A percentile compares a stretch with the other conserved stretches of the same genome.
phyloP scores from a whole-genome alignment of 2,888 invertebrate genomes.

The Emesis furor region DNA sequence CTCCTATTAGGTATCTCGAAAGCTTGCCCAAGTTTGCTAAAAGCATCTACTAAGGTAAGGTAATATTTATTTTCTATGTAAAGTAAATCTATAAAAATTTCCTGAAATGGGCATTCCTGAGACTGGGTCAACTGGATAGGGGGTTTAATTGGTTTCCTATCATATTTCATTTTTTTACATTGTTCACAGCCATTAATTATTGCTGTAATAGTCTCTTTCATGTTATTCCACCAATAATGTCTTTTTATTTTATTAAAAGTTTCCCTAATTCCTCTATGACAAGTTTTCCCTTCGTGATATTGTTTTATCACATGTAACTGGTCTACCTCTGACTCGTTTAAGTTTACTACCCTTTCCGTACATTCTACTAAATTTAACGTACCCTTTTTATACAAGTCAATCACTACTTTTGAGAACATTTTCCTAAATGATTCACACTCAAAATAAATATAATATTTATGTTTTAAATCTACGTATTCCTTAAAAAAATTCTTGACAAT shows the following conservation, averaged over 20 bases:
- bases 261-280: slow-evolving; percentile 60
- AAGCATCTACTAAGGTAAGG: slow-evolving; percentile 61
- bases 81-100: slow-evolving; percentile 67
- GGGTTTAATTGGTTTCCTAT: slow-evolving; percentile 61
- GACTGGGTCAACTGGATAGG: slow-evolving; percentile 72
- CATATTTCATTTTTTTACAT: slow-evolving; percentile 21
- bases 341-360: slow-evolving; percentile 47
- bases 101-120: slow-evolving; percentile 64
- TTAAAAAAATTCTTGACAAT: slow-evolving; percentile 50
- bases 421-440: slow-evolving; percentile 22
- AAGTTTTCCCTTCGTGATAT: slow-evolving; percentile 47
- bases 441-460: slow-evolving; percentile 57
- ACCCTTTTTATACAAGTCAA: slow-evolving; percentile 34
- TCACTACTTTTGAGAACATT: slow-evolving; percentile 26
- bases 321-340: slow-evolving; percentile 4
- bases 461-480: slow-evolving; percentile 42
- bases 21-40: slow-evolving; percentile 68
- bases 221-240: slow-evolving; percentile 53
- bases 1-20: slow-evolving; percentile 46
- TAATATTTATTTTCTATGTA: slow-evolving; percentile 55
- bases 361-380: slow-evolving; percentile 39
- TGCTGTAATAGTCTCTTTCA: slow-evolving; percentile 48
- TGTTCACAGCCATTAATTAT: slow-evolving; percentile 10
- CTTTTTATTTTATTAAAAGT: slow-evolving; percentile 42
- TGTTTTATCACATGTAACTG: no score